Evolutionary conservation across 1,140 invertebrate species (phyloP), one percentile per base, ranked within the genome.

Genomic region (Aphaenogaster rudis): DNA sequence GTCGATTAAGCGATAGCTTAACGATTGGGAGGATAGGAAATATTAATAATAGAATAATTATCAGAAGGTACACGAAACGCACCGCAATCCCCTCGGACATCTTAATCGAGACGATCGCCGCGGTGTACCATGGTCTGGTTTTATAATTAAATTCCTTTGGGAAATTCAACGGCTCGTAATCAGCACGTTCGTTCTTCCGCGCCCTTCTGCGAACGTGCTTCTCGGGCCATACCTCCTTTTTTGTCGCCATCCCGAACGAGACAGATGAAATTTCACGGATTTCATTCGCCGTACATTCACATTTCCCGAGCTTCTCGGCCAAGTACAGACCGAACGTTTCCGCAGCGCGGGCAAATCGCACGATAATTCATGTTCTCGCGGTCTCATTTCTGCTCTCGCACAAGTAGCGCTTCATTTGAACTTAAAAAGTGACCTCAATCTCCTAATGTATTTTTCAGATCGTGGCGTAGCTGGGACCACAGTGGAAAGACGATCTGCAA

Each of bases 91-190:
- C n/a, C 21, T n/a, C 45, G 67, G 42, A n/a, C 78, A 45, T 77
- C 59, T 88, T 66, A 57, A 85, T 77, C 52, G 63, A 72, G 64
- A 66, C 59, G 80, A 85, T 67, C 69, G 50, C 2, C 42, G 66
- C 45, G 42, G 5, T 36, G 36, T 36, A 9, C 48, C 64, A 9
- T n/a, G 7, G 33, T 11, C 15, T 33, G 28, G 71, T 59, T 57
- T 87, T 85, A 85, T 88, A 88, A 88, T 88, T 77, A 45, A 88
- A 88, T 88, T 88, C 71, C 80, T 77, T 63, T 21, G 39, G 67
- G 86, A 74, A 52, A 74, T 66, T 71, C 54, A 72, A 64, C 42
- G 28, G 9, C 21, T 85, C 36, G 59, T 87, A 84, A 74, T 87
- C 79, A 63, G 33, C 66, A 52, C 54, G 21, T 81, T 42, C 17